Evolutionary conservation across 2,113 vertebrate genomes (phyloP), one percentile per base, ranked within the genome.

Genomic region (Chloropsis hardwickii): DNA sequence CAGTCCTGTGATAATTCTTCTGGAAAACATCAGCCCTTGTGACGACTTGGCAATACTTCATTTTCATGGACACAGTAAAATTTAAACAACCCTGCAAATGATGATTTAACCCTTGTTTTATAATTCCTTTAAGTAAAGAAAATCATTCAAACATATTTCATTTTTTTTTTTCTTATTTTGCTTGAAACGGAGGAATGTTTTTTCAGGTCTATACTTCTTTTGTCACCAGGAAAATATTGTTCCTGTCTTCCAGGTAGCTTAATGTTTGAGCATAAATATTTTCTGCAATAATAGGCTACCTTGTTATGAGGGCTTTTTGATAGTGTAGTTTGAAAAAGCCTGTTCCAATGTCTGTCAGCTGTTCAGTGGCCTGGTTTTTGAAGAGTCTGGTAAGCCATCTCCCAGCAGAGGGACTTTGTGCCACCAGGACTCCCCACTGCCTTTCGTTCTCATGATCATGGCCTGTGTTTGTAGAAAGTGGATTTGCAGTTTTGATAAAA

Each of bases 71-170:
- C 35, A 42, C 12, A 70, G 50, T 50, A 86, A 73, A 90, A 90
- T 87, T 58, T 77, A 76, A 93, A 92, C 54, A 92, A 90, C 11
- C 12, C 39, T 69, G 33, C 39, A 82, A 88, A 82, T 29, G 7
- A 37, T 81, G 35, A 62, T 70, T 92, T 94, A 96, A 90, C 54
- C 47, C 50, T 92, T 73, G 35, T 54, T 93, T 92, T 77, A 58
- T 42, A 90, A 70, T 69, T 85, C 33, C 21, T 80, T 51, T 5
- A 86, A 62, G 25, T 33, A 12, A 12, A 88, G 70, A 93, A 93
- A 82, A 88, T 45, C 6, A 45, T 65, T 80, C 35, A 80, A 42
- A 70, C 6, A 35, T 39, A 85, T 73, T 50, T 69, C 33, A 45
- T 8, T 18, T 31, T 70, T 80, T 70, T 80, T 37, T 37, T 37